Conservation (phyloP, 2,888 invertebrate genomes). For the Andrena fulva region DNA sequence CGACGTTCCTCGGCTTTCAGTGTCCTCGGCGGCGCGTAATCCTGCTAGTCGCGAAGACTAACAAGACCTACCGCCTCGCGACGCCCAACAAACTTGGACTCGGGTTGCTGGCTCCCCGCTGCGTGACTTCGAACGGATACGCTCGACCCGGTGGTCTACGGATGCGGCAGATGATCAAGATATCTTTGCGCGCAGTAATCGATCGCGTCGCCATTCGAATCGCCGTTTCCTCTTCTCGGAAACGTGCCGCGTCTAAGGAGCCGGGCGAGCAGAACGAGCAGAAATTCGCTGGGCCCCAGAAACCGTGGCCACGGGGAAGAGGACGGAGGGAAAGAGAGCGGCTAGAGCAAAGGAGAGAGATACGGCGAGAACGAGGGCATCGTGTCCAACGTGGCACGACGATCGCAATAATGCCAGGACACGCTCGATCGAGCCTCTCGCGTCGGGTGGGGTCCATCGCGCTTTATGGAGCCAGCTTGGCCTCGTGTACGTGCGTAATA, state of each 20-base stretch:
- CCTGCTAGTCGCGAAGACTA: too few relatives aligned
- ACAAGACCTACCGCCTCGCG: constrained; percentile 16
- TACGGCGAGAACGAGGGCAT: constrained; percentile 54
- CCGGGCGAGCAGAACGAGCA: background rate
- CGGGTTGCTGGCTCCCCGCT: constrained; percentile 12
- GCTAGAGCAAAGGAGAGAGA: constrained; percentile 10
- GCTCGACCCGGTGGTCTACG: constrained; percentile 20
- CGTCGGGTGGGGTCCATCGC: constrained; percentile 76
- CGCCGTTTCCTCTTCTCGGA: constrained; percentile 4
- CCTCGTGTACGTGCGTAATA: constrained; percentile 58
- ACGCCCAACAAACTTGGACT: constrained; percentile 17
- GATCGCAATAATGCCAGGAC: constrained; percentile 77
- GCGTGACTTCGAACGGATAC: constrained; percentile 1
- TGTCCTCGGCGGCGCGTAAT: background rate
- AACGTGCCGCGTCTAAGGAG: background rate
- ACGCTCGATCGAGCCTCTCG: constrained; percentile 79
- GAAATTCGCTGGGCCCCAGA: constrained; percentile 1
- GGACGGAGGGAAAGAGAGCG: background rate
- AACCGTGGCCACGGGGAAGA: background rate
- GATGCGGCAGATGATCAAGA: constrained; percentile 7
- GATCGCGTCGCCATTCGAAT: background rate
- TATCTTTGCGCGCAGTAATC: constrained; percentile 8
- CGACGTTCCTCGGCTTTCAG: background rate
- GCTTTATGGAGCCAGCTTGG: constrained; percentile 66
- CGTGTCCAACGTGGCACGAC: constrained; percentile 72